Conservation (phyloP, 2,113 vertebrate species). For the Pangasianodon gigas region DNA sequence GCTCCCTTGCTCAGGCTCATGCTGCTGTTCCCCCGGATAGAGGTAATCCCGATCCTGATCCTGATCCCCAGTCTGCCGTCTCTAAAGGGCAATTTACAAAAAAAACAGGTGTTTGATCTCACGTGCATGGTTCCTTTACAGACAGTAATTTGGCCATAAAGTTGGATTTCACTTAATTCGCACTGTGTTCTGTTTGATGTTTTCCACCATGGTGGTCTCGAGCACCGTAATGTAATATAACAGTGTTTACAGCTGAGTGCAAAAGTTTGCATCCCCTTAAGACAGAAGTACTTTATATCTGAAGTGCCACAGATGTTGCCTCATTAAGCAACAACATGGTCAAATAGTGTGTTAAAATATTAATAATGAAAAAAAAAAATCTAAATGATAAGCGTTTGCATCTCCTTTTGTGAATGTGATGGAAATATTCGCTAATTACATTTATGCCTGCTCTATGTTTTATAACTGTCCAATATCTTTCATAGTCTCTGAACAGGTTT, state of each 20-base stretch:
- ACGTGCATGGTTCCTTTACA: neutral
- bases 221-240: neutral
- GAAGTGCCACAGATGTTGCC: neutral
- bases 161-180: neutral
- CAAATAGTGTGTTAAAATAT: neutral
- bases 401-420: neutral
- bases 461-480: too few species aligned
- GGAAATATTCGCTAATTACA: neutral
- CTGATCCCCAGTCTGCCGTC: neutral
- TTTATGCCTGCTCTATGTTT: neutral
- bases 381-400: too few species aligned
- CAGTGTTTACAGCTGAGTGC: neutral
- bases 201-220: neutral
- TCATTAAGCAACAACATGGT: neutral
- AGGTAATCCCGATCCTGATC: conserved; percentile 59
- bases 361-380: neutral
- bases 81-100: conserved; percentile 7
- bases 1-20: neutral
- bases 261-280: neutral
- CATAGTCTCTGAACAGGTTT: too few species aligned
- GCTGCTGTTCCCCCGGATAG: conserved; percentile 64
- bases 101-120: conserved; percentile 8
- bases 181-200: neutral
- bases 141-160: neutral
- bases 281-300: neutral